These are phyloP conservation scores for Phaethon lepturus DNA, from an alignment of 2,113 vertebrate species.

Conservation along the genomic window DNA sequence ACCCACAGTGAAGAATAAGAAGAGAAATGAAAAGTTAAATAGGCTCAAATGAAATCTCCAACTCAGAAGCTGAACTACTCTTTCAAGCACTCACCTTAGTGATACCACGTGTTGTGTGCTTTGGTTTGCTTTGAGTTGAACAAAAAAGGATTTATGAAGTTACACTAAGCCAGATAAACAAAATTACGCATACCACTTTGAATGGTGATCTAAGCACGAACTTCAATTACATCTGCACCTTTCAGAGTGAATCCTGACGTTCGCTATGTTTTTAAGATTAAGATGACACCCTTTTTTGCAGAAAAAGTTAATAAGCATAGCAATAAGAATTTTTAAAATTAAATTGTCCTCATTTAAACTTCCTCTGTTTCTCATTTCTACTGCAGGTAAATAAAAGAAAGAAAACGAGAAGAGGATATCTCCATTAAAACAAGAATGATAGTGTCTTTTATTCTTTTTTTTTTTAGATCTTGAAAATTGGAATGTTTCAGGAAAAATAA, in stretches of 20 bases:
- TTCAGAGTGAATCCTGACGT: neutral
- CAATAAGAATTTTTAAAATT: rapidly evolving
- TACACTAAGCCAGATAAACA: neutral
- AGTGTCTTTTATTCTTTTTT: neutral
- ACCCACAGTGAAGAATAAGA: neutral
- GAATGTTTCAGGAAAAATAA: neutral
- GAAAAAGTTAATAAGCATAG: neutral
- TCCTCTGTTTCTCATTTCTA: neutral
- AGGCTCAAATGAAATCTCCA: slow-evolving; percentile 4
- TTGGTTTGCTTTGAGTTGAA: neutral
- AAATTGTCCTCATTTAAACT: neutral
- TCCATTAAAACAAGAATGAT: neutral
- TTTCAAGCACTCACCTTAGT: neutral
- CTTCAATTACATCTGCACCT: neutral
- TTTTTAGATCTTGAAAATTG: neutral
- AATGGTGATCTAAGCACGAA: neutral
- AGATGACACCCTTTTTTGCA: neutral
- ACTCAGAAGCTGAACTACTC: neutral
- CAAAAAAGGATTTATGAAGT: neutral
- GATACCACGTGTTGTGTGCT: neutral
- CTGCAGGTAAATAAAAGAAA: neutral
- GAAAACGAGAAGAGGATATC: neutral
- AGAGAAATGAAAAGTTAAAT: slow-evolving; percentile 8
- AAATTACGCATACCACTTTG: neutral
- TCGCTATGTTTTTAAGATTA: neutral